phyloP scores from a whole-genome alignment of 2,888 invertebrate genomes.

The Caenorhabditis afra region DNA sequence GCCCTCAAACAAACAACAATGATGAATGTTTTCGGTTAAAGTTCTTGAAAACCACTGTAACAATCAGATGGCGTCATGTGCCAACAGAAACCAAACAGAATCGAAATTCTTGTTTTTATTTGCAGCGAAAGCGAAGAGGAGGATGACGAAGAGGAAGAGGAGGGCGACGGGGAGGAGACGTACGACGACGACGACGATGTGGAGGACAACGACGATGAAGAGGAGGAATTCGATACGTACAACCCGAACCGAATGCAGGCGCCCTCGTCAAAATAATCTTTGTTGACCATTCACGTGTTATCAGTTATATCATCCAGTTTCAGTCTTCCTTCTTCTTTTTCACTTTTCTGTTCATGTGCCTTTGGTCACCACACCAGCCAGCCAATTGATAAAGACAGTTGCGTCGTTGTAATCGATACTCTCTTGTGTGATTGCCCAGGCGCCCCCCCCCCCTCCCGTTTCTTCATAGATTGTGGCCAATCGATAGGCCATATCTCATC shows the following conservation, averaged over 20 bases:
- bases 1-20: not conserved
- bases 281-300: slow-evolving; percentile 40
- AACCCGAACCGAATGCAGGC: slow-evolving; percentile 72
- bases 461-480: slow-evolving; percentile 40
- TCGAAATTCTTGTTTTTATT: slow-evolving; percentile 19
- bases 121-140: slow-evolving; percentile 71
- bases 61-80: slow-evolving; percentile 10
- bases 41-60: not conserved
- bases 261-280: slow-evolving; percentile 48
- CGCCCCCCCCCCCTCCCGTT: slow-evolving; percentile 2
- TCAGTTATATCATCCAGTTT: slow-evolving; percentile 33
- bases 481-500: slow-evolving; percentile 46
- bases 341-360: slow-evolving; percentile 38
- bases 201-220: slow-evolving; percentile 60
- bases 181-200: slow-evolving; percentile 57
- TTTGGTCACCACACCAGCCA: slow-evolving; percentile 6
- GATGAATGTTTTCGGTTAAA: too few relatives aligned
- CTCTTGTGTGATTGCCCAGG: slow-evolving; percentile 21
- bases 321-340: slow-evolving; percentile 16
- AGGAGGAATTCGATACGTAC: slow-evolving; percentile 61
- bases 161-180: slow-evolving; percentile 64
- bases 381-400: slow-evolving; percentile 47
- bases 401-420: slow-evolving; percentile 53
- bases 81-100: slow-evolving; percentile 1
- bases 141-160: slow-evolving; percentile 68